Conservation (phyloP, 2,113 vertebrate genomes). For the Lepus europaeus region DNA sequence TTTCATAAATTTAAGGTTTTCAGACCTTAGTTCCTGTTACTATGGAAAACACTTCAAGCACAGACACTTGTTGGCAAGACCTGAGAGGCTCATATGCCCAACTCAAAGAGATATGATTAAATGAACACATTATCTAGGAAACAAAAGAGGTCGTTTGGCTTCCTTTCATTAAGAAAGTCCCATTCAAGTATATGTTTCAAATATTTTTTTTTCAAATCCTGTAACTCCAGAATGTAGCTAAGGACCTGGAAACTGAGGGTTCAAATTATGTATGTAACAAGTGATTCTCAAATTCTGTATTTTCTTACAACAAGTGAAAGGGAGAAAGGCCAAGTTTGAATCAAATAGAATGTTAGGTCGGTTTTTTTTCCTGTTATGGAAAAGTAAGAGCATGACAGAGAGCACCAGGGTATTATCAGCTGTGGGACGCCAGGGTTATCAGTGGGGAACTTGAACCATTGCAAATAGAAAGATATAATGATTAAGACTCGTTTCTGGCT, state of each 20-base stretch:
- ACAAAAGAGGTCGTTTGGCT: neutral
- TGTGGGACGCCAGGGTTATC: neutral
- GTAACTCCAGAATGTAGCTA: neutral
- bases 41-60: neutral
- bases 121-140: neutral
- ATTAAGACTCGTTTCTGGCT: conserved; percentile 26
- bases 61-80: neutral
- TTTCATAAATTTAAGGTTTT: neutral
- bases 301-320: neutral
- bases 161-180: neutral
- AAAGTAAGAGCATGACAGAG: neutral
- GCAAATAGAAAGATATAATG: neutral
- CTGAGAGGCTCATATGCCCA: neutral
- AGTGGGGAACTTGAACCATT: neutral
- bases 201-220: neutral
- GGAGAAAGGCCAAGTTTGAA: neutral
- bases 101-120: neutral
- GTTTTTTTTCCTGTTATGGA: neutral
- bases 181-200: neutral
- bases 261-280: conserved; percentile 3
- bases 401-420: neutral
- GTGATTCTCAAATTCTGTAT: neutral
- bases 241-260: neutral
- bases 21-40: neutral
- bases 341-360: neutral